These are phyloP conservation scores for Oryzias javanicus DNA, from an alignment of 2,113 vertebrate species.

Conservation along the genomic window DNA sequence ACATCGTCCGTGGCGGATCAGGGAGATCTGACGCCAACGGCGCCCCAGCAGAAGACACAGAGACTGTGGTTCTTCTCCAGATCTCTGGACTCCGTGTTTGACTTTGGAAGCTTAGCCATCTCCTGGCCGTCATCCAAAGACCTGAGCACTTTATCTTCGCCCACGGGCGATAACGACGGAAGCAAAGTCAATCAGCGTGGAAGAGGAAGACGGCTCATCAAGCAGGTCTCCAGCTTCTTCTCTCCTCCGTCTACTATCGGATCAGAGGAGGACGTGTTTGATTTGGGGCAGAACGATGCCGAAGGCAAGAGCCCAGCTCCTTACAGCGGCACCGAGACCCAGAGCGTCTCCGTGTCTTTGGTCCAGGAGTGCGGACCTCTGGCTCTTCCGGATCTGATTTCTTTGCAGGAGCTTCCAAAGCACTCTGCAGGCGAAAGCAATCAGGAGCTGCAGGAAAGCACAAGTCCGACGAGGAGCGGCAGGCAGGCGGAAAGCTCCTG, in stretches of 20 bases:
- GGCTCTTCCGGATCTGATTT: slow-evolving; percentile 80
- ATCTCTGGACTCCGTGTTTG: slow-evolving; percentile 77
- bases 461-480: slow-evolving; percentile 37
- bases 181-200: slow-evolving; percentile 26
- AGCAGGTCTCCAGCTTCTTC: slow-evolving; percentile 72
- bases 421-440: slow-evolving; percentile 29
- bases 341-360: slow-evolving; percentile 50
- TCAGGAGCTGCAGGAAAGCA: slow-evolving; percentile 42
- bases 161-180: slow-evolving; percentile 48
- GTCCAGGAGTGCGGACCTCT: slow-evolving; percentile 57
- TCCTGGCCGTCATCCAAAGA: slow-evolving; percentile 67
- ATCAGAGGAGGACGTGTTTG: slow-evolving; percentile 78
- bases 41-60: slow-evolving; percentile 67
- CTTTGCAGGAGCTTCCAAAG: slow-evolving; percentile 55
- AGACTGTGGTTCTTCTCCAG: slow-evolving; percentile 80
- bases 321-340: slow-evolving; percentile 25
- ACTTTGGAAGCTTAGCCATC: slow-evolving; percentile 66
- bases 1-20: slow-evolving; percentile 70
- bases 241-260: slow-evolving; percentile 62
- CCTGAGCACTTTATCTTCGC: slow-evolving; percentile 57
- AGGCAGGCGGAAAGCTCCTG: slow-evolving; percentile 50
- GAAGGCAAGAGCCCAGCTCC: slow-evolving; percentile 5
- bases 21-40: slow-evolving; percentile 38
- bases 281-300: slow-evolving; percentile 37
- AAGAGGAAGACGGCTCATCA: slow-evolving; percentile 57